These are phyloP conservation scores for Phoxinus dragarum DNA, from an alignment of 2,797 vertebrate genomes.

Conservation along the genomic window DNA sequence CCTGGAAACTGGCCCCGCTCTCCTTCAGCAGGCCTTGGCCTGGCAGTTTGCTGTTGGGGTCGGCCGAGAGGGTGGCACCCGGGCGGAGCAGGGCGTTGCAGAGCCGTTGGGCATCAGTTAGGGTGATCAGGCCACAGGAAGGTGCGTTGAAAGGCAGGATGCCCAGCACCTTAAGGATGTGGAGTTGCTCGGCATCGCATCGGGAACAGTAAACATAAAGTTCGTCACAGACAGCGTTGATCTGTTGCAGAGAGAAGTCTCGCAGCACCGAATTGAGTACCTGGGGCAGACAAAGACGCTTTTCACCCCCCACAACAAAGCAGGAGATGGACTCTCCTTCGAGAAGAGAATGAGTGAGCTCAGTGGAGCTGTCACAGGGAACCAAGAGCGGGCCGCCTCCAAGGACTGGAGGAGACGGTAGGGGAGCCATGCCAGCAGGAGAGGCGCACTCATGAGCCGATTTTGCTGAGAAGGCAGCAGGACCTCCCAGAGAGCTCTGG, in stretches of 20 bases:
- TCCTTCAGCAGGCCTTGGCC: slow-evolving; percentile 89
- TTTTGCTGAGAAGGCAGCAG: slow-evolving; percentile 95
- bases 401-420: slow-evolving; percentile 90
- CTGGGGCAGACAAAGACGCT: slow-evolving; percentile 96
- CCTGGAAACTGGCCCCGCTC: slow-evolving; percentile 92
- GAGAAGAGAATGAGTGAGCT: slow-evolving; percentile 92
- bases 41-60: slow-evolving; percentile 83
- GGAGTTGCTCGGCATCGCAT: slow-evolving; percentile 94
- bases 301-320: slow-evolving; percentile 96
- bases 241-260: slow-evolving; percentile 97
- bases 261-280: slow-evolving; percentile 97
- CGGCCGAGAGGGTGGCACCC: slow-evolving; percentile 82
- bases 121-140: slow-evolving; percentile 95
- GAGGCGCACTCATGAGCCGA: slow-evolving; percentile 86
- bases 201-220: slow-evolving; percentile 97
- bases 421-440: slow-evolving; percentile 84
- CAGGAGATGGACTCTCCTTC: slow-evolving; percentile 98
- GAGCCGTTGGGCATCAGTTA: slow-evolving; percentile 96
- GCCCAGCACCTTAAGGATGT: slow-evolving; percentile 96
- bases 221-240: slow-evolving; percentile 96
- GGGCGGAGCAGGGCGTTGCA: slow-evolving; percentile 94
- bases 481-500: slow-evolving; percentile 95
- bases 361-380: slow-evolving; percentile 95
- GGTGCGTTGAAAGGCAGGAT: slow-evolving; percentile 97
- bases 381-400: slow-evolving; percentile 93